Percentiles rank a stretch among this genome's conserved stretches.
phyloP scores from a whole-genome alignment of 2,797 vertebrate genomes.

The Acanthurus lineatus region DNA sequence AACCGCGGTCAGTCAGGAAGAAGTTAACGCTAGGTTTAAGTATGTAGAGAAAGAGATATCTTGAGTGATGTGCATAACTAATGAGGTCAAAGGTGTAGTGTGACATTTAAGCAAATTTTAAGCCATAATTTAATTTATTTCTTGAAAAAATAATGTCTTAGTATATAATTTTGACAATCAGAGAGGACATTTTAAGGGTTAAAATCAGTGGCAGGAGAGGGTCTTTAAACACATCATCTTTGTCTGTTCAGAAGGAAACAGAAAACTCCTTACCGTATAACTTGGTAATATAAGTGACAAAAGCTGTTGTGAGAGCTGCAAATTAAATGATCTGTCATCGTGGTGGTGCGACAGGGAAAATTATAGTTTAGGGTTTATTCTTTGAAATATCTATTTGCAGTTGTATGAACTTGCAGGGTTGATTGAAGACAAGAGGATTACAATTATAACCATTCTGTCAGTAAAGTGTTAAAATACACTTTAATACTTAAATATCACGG shows the following conservation, averaged over 20 bases:
- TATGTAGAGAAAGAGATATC: too few species aligned
- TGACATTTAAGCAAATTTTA: too few species aligned
- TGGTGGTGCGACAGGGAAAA: constrained; percentile 11
- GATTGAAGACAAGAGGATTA: neutral
- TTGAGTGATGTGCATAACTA: too few species aligned
- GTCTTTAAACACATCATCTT: neutral
- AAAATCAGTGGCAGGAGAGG: too few species aligned
- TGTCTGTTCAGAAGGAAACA: neutral
- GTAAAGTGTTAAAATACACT: neutral
- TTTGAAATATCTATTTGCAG: neutral
- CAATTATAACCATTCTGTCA: neutral
- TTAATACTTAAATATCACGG: neutral
- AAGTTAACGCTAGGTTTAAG: too few species aligned
- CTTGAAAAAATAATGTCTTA: too few species aligned
- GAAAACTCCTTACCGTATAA: neutral
- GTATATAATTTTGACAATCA: too few species aligned
- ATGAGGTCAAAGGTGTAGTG: too few species aligned
- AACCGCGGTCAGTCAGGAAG: too few species aligned
- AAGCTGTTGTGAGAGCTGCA: constrained; percentile 5
- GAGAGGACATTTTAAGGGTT: too few species aligned
- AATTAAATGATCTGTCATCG: constrained; percentile 18
- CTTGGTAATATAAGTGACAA: neutral
- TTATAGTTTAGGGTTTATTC: constrained; percentile 11
- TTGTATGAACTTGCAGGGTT: too few species aligned
- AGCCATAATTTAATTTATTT: too few species aligned